Base-by-base conservation (phyloP, 2,113 vertebrate genomes). In the Oryzias woworae region DNA sequence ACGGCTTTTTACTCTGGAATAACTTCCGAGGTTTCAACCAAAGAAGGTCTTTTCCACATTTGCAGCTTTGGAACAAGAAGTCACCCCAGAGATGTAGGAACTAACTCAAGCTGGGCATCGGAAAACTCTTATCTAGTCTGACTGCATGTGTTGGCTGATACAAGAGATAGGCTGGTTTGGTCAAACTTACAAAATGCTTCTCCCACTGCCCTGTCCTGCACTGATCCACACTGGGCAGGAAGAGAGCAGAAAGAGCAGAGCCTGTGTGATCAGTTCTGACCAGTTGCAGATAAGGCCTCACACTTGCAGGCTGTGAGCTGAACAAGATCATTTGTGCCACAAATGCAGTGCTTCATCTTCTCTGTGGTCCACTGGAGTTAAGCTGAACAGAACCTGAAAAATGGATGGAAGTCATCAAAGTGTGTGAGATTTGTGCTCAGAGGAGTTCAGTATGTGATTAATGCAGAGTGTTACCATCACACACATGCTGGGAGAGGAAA, bases 91-190 rank as follows among this genome's bases (percentile, higher is more conserved):
- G 17, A 58, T 54, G 56, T 24, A 22, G 28, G 41, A 52, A 50
- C 49, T 64, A 60, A 53, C 60, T 59, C 22, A 55, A 46, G 62
- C 26, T 16, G 24, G 64, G 45, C 15, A 53, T n/a, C 58, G 18
- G 13, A 24, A 58, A 52, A 45, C 36, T 57, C 44, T 64, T 56
- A 1, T 61, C 58, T 67, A 20, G 66, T 80, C 61, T 61, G 64
- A 47, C 64, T 73, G 53, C 60, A 49, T 46, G 16, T 18, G 45
- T 53, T 64, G 66, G 57, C 42, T 56, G 72, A 52, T 42, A 20
- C 0, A 14, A 53, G 69, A 62, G 80, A 73, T 78, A 85, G 70
- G 62, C 69, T 59, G 72, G 67, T 63, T 46, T 20, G 60, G 50
- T 53, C 62, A 53, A 66, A 56, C 64, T 24, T 51, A 43, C 55